phyloP scores from a whole-genome alignment of 2,797 vertebrate genomes.

The Merluccius polli region DNA sequence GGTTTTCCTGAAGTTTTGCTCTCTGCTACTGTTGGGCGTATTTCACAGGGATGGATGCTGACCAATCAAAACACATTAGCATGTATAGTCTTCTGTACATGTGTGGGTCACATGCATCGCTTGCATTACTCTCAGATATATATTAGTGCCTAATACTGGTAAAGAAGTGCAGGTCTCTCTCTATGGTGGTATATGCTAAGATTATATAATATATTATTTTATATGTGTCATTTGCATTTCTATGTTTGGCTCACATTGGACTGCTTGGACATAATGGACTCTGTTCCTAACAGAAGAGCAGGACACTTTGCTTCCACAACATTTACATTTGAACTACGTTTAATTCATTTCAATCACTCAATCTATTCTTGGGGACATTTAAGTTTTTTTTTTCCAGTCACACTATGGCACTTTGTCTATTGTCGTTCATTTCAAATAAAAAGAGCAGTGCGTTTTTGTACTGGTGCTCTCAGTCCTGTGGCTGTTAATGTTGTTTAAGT shows the following conservation, averaged over 20 bases:
- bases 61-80: not conserved
- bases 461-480: not conserved
- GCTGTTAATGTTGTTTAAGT: not conserved
- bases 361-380: slow-evolving; percentile 2
- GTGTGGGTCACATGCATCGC: slow-evolving; percentile 1
- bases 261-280: slow-evolving; percentile 1
- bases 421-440: slow-evolving; percentile 8
- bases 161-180: slow-evolving; percentile 22
- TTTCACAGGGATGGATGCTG: not conserved
- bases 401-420: not conserved
- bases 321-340: not conserved
- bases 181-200: slow-evolving; percentile 9
- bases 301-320: slow-evolving; percentile 10
- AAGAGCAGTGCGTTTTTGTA: not conserved
- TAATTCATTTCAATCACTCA: not conserved
- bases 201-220: slow-evolving; percentile 14
- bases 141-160: slow-evolving; percentile 58
- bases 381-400: not conserved
- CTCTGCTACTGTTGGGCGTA: not conserved
- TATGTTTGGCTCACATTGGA: not conserved
- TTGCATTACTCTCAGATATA: slow-evolving; percentile 39
- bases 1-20: not conserved
- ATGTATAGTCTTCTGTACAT: not conserved
- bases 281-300: not conserved
- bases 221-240: slow-evolving; percentile 22